A percentile compares a stretch with the other conserved stretches of the same genome.
Conservation (phyloP, 2,888 invertebrate species). For the Drosophila maculinotata region DNA sequence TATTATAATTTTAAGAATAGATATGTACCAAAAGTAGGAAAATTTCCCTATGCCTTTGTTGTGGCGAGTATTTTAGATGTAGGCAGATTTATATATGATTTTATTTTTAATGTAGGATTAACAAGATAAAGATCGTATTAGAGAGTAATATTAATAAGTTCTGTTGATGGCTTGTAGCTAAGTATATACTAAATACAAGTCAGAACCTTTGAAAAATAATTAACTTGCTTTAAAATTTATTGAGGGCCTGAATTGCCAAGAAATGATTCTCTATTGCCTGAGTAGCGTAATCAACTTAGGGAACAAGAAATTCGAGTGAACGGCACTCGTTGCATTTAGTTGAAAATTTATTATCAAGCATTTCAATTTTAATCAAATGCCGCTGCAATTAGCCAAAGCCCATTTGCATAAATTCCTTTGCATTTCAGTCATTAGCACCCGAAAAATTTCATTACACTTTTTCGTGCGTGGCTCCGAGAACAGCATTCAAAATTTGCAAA, state of each 20-base stretch:
- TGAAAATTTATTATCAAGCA: constrained; percentile 39
- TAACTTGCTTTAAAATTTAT: background rate
- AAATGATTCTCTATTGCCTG: background rate
- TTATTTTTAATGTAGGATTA: too few relatives aligned
- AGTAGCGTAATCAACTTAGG: background rate
- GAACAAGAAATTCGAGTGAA: background rate
- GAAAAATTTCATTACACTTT: constrained; percentile 76
- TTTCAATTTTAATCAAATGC: constrained; percentile 58
- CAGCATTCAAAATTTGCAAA: constrained; percentile 58
- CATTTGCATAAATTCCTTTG: constrained; percentile 70
- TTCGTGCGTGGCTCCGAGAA: constrained; percentile 41
- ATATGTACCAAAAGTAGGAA: too few relatives aligned
- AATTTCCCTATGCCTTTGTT: too few relatives aligned
- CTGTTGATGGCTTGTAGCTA: too few relatives aligned
- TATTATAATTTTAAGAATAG: too few relatives aligned
- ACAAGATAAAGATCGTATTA: too few relatives aligned
- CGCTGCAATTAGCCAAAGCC: constrained; percentile 65
- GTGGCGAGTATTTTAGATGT: too few relatives aligned
- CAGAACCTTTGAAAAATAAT: too few relatives aligned
- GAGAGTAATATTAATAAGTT: too few relatives aligned
- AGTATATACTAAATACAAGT: too few relatives aligned
- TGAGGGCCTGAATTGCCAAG: background rate
- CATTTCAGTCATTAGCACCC: constrained; percentile 71
- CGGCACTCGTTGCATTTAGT: constrained; percentile 7
- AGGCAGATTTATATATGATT: too few relatives aligned